These are phyloP conservation scores for Myotis lucifugus DNA, from an alignment of 2,113 vertebrate species.

Conservation along the genomic window DNA sequence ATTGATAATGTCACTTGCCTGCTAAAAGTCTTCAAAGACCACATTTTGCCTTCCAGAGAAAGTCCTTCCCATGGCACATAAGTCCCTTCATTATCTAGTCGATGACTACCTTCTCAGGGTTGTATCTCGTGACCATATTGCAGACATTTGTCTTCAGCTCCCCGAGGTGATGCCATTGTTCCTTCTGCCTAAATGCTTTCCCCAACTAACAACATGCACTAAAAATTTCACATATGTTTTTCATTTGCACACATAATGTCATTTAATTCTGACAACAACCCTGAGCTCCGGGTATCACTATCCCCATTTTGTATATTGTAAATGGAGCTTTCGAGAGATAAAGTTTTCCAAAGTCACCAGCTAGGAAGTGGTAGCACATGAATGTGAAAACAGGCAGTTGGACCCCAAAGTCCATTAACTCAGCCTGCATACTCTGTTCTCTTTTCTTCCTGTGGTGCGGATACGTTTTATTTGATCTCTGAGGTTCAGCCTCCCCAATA, in stretches of 20 bases:
- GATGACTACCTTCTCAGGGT: neutral
- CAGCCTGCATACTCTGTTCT: neutral
- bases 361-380: neutral
- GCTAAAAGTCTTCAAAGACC: neutral
- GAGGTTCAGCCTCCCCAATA: neutral
- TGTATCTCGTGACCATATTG: neutral
- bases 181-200: slow-evolving; percentile 7
- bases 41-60: neutral
- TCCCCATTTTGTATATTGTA: neutral
- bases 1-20: neutral
- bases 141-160: neutral
- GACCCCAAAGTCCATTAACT: neutral
- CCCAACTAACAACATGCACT: neutral
- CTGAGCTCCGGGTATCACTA: neutral
- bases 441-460: neutral
- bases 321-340: neutral
- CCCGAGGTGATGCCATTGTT: neutral
- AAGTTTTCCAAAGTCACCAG: neutral
- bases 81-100: neutral
- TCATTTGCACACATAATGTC: neutral
- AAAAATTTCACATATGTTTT: neutral
- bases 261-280: neutral
- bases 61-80: neutral
- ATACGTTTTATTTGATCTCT: neutral
- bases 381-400: neutral